Percentiles rank a stretch among this genome's conserved stretches.
Evolutionary conservation across 2,113 vertebrate genomes (phyloP).

Genomic region (Petaurus breviceps): DNA sequence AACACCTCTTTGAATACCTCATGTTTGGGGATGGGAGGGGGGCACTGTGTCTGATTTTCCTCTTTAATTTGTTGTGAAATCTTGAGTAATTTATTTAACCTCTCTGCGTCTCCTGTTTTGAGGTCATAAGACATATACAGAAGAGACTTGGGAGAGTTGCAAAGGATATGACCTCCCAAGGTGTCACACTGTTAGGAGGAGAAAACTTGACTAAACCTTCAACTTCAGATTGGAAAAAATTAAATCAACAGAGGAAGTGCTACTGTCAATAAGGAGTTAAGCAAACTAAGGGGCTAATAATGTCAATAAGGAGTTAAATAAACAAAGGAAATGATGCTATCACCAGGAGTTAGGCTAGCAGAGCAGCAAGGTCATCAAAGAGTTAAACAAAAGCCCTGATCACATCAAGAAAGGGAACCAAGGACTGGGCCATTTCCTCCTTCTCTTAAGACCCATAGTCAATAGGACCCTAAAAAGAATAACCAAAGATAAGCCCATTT

Average conservation of each 20-base stretch:
- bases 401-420: slow-evolving; percentile 2
- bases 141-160: slow-evolving; percentile 46
- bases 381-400: slow-evolving; percentile 52
- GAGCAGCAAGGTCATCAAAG: slow-evolving; percentile 36
- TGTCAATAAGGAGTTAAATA: slow-evolving; percentile 61
- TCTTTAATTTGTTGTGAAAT: slow-evolving; percentile 3
- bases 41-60: not conserved
- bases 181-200: not conserved
- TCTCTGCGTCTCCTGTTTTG: slow-evolving; percentile 21
- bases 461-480: not conserved
- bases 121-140: not conserved
- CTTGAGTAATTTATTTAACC: slow-evolving; percentile 13
- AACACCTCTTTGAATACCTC: slow-evolving; percentile 39
- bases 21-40: rapidly evolving
- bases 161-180: not conserved
- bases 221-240: slow-evolving; percentile 58
- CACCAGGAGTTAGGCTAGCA: not conserved
- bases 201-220: not conserved
- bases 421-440: not conserved
- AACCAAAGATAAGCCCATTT: not conserved
- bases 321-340: slow-evolving; percentile 57
- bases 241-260: slow-evolving; percentile 64
- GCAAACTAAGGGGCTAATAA: slow-evolving; percentile 54
- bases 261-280: slow-evolving; percentile 58
- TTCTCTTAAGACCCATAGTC: not conserved